phyloP scores from a whole-genome alignment of 2,797 vertebrate genomes.

The Anabas testudineus region DNA sequence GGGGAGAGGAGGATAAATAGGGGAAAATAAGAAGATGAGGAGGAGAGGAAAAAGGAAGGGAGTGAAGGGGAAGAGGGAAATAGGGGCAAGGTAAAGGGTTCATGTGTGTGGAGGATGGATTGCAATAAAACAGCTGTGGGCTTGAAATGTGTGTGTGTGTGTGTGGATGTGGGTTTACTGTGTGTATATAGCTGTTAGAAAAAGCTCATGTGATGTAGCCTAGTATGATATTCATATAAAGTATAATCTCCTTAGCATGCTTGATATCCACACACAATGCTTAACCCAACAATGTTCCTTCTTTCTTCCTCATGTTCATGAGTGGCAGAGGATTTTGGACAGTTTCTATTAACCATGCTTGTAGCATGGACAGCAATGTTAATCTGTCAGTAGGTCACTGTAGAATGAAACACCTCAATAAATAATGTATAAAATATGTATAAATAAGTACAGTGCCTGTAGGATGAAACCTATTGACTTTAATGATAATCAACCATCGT shows the following conservation, averaged over 20 bases:
- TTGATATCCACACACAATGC: slow-evolving; percentile 36
- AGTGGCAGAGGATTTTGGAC: background rate
- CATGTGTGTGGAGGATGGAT: slow-evolving; percentile 1
- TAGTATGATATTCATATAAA: slow-evolving; percentile 50
- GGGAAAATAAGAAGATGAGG: slow-evolving; percentile 66
- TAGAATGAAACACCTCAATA: background rate
- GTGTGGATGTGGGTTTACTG: slow-evolving; percentile 33
- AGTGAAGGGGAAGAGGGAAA: slow-evolving; percentile 28
- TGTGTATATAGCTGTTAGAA: slow-evolving; percentile 57
- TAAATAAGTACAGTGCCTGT: background rate
- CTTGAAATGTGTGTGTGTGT: slow-evolving; percentile 32
- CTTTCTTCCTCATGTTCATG: slow-evolving; percentile 32
- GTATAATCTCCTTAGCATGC: slow-evolving; percentile 54
- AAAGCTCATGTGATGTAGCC: slow-evolving; percentile 68
- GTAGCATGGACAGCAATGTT: background rate
- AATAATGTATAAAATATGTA: background rate
- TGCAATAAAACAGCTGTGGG: slow-evolving; percentile 60
- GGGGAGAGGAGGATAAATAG: slow-evolving; percentile 54
- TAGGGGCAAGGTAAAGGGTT: slow-evolving; percentile 19
- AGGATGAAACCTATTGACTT: background rate
- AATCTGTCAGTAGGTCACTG: background rate
- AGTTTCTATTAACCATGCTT: background rate
- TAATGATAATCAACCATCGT: background rate
- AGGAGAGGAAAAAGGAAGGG: slow-evolving; percentile 31
- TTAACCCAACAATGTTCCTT: slow-evolving; percentile 32